A percentile compares a stretch with the other conserved stretches of the same genome.
Conservation (phyloP, 2,888 invertebrate genomes). For the Sepioteuthis lessoniana region DNA sequence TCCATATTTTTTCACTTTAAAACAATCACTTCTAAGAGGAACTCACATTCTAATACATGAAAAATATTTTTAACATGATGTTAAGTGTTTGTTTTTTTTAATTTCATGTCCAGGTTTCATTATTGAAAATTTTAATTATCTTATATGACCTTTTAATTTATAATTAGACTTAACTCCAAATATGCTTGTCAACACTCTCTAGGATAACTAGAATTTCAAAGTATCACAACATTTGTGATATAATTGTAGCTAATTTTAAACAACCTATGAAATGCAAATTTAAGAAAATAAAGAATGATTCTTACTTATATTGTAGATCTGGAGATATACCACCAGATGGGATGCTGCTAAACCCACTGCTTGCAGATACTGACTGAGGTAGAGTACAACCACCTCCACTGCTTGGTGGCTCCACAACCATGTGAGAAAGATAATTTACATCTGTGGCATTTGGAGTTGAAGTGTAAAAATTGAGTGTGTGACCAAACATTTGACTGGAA, state of each 20-base stretch:
- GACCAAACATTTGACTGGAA: slow-evolving; percentile 35
- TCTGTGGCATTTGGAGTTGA: slow-evolving; percentile 8
- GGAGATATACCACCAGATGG: neutral
- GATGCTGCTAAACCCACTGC: slow-evolving; percentile 47
- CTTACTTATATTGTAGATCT: slow-evolving; percentile 25
- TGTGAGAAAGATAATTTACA: neutral
- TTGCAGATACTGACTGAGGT: slow-evolving; percentile 25
- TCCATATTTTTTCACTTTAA: no score
- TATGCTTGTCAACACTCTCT: no score
- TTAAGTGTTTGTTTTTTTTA: no score
- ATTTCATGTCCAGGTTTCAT: no score
- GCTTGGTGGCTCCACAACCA: neutral
- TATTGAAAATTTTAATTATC: no score
- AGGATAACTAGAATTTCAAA: no score
- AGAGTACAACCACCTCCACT: neutral
- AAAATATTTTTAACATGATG: no score
- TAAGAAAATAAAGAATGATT: neutral
- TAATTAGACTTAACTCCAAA: no score
- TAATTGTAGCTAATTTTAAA: neutral
- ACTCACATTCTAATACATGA: no score
- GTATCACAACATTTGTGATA: no score
- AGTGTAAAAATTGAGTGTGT: neutral
- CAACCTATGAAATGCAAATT: neutral
- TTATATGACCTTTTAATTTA: no score
- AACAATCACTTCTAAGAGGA: no score